These are phyloP conservation scores for Sebastiscus albofasciatus DNA, from an alignment of 2,797 vertebrate species.

Conservation along the genomic window DNA sequence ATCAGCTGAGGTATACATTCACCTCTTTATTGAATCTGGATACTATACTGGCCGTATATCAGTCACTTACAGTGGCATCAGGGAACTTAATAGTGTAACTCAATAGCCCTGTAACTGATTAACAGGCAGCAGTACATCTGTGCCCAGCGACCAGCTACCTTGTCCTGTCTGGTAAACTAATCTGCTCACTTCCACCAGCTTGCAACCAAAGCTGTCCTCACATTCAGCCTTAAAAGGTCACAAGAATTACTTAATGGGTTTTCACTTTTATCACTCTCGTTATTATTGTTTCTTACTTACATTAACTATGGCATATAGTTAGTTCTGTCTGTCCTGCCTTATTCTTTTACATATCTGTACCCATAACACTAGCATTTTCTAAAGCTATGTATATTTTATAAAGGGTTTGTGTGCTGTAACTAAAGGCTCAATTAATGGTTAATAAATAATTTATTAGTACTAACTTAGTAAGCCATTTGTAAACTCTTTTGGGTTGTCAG, in stretches of 20 bases:
- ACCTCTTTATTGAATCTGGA: not conserved
- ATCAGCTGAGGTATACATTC: not conserved
- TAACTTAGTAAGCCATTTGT: not conserved
- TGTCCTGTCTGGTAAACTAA: conserved; percentile 39
- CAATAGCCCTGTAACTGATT: conserved; percentile 12
- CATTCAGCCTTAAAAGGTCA: conserved; percentile 14
- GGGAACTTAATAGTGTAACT: conserved; percentile 24
- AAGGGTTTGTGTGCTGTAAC: not conserved
- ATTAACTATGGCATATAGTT: not conserved
- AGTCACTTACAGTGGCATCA: not conserved
- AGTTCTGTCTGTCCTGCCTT: not conserved
- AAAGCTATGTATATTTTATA: not conserved
- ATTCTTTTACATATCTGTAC: not conserved
- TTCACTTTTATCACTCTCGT: not conserved
- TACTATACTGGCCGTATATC: not conserved
- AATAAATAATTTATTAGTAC: not conserved
- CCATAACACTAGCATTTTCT: not conserved
- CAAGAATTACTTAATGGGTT: not conserved
- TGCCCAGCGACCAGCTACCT: conserved; percentile 3
- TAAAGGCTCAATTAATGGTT: not conserved
- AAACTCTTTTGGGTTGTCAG: not conserved
- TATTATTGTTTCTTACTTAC: not conserved
- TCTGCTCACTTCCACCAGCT: conserved; percentile 28
- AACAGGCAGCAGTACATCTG: conserved; percentile 17
- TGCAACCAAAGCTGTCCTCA: conserved; percentile 28